A percentile compares a stretch with the other conserved stretches of the same genome.
phyloP scores from a whole-genome alignment of 2,113 vertebrate species.

The Smithornis capensis region DNA sequence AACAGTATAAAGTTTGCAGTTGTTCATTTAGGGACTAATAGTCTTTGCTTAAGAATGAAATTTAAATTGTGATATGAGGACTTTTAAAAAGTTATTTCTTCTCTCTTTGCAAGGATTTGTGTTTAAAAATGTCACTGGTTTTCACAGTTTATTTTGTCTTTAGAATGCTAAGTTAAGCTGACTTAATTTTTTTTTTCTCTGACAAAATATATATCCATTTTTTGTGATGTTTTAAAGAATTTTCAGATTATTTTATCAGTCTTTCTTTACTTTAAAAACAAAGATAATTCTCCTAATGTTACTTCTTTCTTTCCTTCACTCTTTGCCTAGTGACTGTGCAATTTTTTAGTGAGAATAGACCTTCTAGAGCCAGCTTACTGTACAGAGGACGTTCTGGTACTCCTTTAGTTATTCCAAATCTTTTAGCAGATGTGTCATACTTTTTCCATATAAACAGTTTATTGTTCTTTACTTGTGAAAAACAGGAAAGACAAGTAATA shows the following conservation, averaged over 20 bases:
- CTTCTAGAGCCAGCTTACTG: neutral
- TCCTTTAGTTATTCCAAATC: neutral
- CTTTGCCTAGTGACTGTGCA: neutral
- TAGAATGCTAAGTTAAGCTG: neutral
- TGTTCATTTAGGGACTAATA: neutral
- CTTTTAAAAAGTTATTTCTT: neutral
- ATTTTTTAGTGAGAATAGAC: neutral
- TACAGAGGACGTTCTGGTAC: neutral
- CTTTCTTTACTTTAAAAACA: neutral
- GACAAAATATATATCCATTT: neutral
- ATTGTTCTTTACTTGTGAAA: neutral
- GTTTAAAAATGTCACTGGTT: rapidly evolving
- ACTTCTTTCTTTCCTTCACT: neutral
- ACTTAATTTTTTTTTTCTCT: neutral
- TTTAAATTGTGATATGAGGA: neutral
- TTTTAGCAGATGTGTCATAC: neutral
- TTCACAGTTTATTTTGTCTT: neutral
- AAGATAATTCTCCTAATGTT: neutral
- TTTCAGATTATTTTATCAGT: neutral
- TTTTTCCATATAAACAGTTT: neutral
- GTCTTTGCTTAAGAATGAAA: neutral
- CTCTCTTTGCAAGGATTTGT: neutral
- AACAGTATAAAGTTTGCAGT: neutral
- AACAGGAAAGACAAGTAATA: neutral
- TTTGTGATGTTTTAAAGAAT: neutral